A percentile compares a stretch with the other conserved stretches of the same genome.
Conservation (phyloP, 2,797 vertebrate genomes). For the Pantherophis vulpinus region DNA sequence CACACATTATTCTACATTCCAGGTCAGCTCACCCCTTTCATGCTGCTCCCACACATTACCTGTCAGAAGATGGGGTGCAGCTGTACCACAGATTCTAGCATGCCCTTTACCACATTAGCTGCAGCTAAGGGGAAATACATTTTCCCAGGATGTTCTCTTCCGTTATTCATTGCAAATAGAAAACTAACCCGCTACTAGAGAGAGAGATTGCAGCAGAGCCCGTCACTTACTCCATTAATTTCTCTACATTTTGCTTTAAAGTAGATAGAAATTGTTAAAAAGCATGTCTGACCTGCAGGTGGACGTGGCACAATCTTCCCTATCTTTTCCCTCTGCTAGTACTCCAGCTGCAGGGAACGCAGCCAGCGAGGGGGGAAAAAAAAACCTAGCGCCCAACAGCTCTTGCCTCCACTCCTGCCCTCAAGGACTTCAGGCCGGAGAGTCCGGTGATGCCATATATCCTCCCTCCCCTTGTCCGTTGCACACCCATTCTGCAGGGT, state of each 20-base stretch:
- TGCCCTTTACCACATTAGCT: background rate
- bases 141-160: background rate
- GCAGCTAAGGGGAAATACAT: background rate
- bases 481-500: background rate
- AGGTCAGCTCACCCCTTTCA: background rate
- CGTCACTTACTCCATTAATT: background rate
- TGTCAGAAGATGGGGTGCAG: background rate
- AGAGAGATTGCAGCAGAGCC: background rate
- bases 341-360: background rate
- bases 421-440: background rate
- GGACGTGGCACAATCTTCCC: background rate
- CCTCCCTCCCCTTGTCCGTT: background rate
- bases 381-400: background rate
- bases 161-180: background rate
- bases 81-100: background rate
- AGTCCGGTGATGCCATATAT: background rate
- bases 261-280: background rate
- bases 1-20: background rate
- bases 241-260: background rate
- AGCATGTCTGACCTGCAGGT: background rate
- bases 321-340: background rate
- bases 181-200: background rate
- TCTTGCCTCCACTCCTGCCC: background rate
- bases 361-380: background rate
- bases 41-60: background rate